Evolutionary conservation across 2,797 vertebrate genomes (phyloP), one percentile per base, ranked within the genome.

Genomic region (Adelosebastes latens): DNA sequence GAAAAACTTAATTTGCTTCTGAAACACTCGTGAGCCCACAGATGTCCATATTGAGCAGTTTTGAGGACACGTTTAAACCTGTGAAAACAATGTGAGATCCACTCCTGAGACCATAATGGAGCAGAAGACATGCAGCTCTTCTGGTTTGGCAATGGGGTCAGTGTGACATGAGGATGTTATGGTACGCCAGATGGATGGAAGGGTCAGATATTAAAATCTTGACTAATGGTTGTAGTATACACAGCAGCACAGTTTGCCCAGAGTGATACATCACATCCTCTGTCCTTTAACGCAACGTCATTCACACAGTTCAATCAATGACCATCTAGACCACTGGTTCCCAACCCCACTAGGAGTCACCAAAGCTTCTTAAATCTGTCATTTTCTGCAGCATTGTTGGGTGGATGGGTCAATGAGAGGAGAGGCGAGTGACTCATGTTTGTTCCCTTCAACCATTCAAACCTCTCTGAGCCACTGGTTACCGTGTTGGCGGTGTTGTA

Each of bases 191-290:
- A 87, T 72, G 36, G 68, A 91, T 75, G 70, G 61, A 85, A 25
- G 32, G 58, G 68, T 81, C 74, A 74, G 36, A 81, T 86, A 85
- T 73, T 59, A 69, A 87, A 83, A 75, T 75, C 10, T n/a, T 73
- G 84, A 80, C 22, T 65, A 32, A 77, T 68, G 66, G 60, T 24
- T 65, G 53, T 22, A 11, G 0, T 20, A 20, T 20, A 49, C 3
- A 49, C 42, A 49, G 18, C 46, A 52, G 52, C 42, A 65, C 14
- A 13, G 31, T 75, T 79, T 52, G 20, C 36, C 52, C 22, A 34
- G 2, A 65, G 61, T 14, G 31, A 72, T 69, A 53, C 34, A 65
- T 66, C 62, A 52, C 71, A 70, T 73, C 10, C 52, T 13, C 34
- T 61, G 58, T 74, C 68, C 59, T 58, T 55, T 49, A 53, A 64